Conservation (phyloP, 2,888 invertebrate species). For the Autographa pulchrina region DNA sequence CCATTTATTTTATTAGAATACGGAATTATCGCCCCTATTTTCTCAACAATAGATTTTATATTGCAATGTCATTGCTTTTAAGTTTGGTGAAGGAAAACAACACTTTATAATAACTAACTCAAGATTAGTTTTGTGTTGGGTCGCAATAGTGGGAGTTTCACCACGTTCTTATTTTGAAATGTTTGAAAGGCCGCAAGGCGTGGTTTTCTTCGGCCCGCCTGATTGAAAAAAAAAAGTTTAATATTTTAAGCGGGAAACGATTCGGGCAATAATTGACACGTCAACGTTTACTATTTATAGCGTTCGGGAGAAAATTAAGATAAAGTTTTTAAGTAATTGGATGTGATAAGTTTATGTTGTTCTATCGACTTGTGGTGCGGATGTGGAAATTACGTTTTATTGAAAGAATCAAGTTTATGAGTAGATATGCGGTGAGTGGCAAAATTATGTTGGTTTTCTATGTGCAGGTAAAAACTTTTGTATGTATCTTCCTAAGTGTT, state of each 20-base stretch:
- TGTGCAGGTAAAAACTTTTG: not conserved
- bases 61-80: constrained; percentile 30
- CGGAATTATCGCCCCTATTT: constrained; percentile 65
- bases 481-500: no score
- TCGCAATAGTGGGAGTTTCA: constrained; percentile 68
- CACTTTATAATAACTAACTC: constrained; percentile 59
- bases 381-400: constrained; percentile 73
- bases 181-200: constrained; percentile 72
- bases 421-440: not conserved
- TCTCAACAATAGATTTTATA: constrained; percentile 59
- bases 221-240: constrained; percentile 66
- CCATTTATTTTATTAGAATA: constrained; percentile 59
- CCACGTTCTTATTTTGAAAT: constrained; percentile 68
- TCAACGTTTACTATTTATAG: constrained; percentile 87
- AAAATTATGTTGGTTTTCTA: not conserved
- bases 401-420: constrained; percentile 56
- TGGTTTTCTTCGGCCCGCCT: constrained; percentile 74
- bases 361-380: constrained; percentile 64
- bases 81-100: constrained; percentile 54
- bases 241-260: constrained; percentile 74
- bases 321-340: constrained; percentile 84
- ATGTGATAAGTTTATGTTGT: constrained; percentile 84
- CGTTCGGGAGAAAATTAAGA: constrained; percentile 80
- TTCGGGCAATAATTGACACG: constrained; percentile 86
- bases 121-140: constrained; percentile 62